Evolutionary conservation across 2,797 vertebrate genomes (phyloP).

Genomic region (Pogonophryne albipinna): DNA sequence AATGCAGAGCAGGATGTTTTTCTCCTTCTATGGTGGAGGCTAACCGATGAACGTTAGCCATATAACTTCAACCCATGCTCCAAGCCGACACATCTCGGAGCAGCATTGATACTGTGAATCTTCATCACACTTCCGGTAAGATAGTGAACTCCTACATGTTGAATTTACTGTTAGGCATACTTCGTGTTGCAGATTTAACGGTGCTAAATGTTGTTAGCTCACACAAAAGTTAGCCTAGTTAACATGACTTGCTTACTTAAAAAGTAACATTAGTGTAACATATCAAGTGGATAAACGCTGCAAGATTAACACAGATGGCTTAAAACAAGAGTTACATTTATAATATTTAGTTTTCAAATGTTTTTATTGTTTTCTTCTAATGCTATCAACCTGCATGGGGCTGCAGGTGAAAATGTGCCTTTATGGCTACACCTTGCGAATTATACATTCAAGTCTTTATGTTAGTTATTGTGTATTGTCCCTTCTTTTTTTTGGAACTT

Average conservation of each 20-base stretch:
- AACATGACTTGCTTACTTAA: neutral
- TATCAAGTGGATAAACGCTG: neutral
- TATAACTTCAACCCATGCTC: neutral
- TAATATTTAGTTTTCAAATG: neutral
- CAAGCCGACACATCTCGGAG: neutral
- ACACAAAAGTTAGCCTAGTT: neutral
- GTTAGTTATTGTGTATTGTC: too few relatives aligned
- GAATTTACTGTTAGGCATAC: neutral
- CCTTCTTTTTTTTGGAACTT: too few relatives aligned
- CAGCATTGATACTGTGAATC: neutral
- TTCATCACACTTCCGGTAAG: neutral
- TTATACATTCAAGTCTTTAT: too few relatives aligned
- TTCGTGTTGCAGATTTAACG: neutral
- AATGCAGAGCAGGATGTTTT: neutral
- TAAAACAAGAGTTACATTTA: neutral
- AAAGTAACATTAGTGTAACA: neutral
- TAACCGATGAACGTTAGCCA: neutral
- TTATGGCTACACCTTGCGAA: too few relatives aligned
- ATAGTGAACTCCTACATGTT: neutral
- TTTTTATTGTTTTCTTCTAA: too few relatives aligned
- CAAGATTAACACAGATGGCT: neutral
- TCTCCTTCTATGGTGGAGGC: too few relatives aligned
- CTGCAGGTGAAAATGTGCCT: too few relatives aligned
- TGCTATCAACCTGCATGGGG: too few relatives aligned
- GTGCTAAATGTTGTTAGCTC: neutral